Base-by-base conservation (phyloP, 2,888 invertebrate species). In the Trichopoda pennipes region DNA sequence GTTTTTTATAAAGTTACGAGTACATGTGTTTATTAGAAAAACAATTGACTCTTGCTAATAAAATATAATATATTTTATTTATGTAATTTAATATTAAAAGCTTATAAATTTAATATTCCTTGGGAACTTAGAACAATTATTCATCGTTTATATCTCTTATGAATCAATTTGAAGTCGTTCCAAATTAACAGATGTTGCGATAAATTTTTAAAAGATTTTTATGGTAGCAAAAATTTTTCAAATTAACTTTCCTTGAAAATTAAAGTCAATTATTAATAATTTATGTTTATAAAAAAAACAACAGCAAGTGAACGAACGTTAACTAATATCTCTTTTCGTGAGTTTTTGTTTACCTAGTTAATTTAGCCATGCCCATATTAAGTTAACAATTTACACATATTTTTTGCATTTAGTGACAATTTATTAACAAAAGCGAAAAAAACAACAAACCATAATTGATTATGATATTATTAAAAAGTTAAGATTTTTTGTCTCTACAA, bases 311-410 rank as follows among this genome's bases (percentile, higher is more conserved):
- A 14, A 49, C 1, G 17, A 17, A 68, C 21, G 2, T 1, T 42
- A 68, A 55, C 44, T 23, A 61, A 42, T 58, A 42, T 64, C 19
- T 49, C 56, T 56, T 49, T 64, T 64, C 42, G 60, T 35, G 51
- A 60, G 51, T 44, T 7, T 77, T 47, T 74, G 51, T 60, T 78
- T 61, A 81, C 68, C 68, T 53, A 73, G 69, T 78, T 78, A 78
- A 64, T 74, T 78, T 64, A 76, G 19, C 64, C 69, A 60, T 61
- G 42, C 6, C 82, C 82, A 82, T 79, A 75, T 61, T 51, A 55
- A 60, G 83, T 49, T 47, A 83, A 73, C 69, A 80, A 80, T 83
- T 83, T 83, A 77, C 76, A 80, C 80, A 61, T 82, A 63, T 63
- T 78, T 69, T 68, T 61, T 58, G n/a, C 49, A 28, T 70, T 63